Percentiles rank a stretch among this genome's conserved stretches.
Evolutionary conservation across 2,797 vertebrate species (phyloP).

Genomic region (Sebastes alutus): DNA sequence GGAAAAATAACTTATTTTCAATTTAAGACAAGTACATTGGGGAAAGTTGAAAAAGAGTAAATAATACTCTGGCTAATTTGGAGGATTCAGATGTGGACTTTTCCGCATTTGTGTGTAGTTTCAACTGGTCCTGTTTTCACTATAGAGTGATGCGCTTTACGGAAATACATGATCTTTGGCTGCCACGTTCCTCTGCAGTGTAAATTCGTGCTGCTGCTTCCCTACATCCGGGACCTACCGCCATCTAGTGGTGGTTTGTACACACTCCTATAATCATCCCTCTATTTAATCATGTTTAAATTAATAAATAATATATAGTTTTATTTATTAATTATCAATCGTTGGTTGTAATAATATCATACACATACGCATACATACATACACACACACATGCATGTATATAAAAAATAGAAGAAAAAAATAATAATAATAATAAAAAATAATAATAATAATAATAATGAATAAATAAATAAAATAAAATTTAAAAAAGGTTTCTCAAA

Average conservation of each 20-base stretch:
- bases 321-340: neutral
- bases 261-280: neutral
- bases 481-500: too few species aligned
- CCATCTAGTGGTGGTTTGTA: neutral
- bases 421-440: too few species aligned
- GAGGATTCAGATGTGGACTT: neutral
- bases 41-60: neutral
- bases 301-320: neutral
- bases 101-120: neutral
- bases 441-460: too few species aligned
- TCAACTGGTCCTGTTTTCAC: neutral
- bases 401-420: too few species aligned
- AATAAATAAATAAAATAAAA: too few species aligned
- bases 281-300: neutral
- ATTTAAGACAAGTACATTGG: neutral
- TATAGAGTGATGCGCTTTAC: neutral
- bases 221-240: fast-evolving
- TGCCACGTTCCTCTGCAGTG: constrained; percentile 10
- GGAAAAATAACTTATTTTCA: neutral
- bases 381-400: too few species aligned
- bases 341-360: too few species aligned
- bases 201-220: neutral
- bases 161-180: neutral
- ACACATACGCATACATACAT: too few species aligned
- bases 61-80: neutral